Evolutionary conservation across 2,797 vertebrate species (phyloP), one percentile per base, ranked within the genome.

Genomic region (Echeneis naucrates): DNA sequence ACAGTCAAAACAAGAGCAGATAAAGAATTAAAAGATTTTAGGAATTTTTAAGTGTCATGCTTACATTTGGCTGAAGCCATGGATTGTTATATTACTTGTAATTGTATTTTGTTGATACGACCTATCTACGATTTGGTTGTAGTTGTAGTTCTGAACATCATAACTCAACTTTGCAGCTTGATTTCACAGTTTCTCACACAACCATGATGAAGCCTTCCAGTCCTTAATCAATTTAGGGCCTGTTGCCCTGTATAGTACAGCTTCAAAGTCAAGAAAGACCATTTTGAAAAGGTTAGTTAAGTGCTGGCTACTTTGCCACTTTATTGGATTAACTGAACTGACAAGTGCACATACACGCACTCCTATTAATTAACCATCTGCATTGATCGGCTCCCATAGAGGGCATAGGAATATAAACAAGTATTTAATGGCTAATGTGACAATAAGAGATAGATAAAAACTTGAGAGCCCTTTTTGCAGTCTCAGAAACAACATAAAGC

Each of bases 321-420:
- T 83, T 75, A 75, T 67, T 83, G 69, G 68, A 84, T 67, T 75
- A 69, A 78, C 72, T 66, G 74, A 78, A 76, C 59, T 67, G 35
- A 66, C 68, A 80, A 76, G 59, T 60, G 47, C 78, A 79, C 66
- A 77, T 27, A 69, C 60, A 55, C 79, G 77, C 51, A 60, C 26
- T 66, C 45, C 68, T 80, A 85, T 86, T 89, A 88, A 90, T 91
- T 87, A 91, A 88, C 81, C 68, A 64, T 80, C 83, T 85, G 70
- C 64, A 81, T 40, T 85, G 59, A 81, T 77, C 78, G 63, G 61
- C 75, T 87, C 56, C 69, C 61, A 60, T 23, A 30, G 83, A 75
- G 71, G 62, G 32, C 23, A 0, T 71, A 69, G 67, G 56, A 37
- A 81, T 75, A 85, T 69, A 87, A 87, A 81, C 74, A 76, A 83